Evolutionary conservation across 1,140 invertebrate species (phyloP).

Genomic region (Hypothenemus hampei): DNA sequence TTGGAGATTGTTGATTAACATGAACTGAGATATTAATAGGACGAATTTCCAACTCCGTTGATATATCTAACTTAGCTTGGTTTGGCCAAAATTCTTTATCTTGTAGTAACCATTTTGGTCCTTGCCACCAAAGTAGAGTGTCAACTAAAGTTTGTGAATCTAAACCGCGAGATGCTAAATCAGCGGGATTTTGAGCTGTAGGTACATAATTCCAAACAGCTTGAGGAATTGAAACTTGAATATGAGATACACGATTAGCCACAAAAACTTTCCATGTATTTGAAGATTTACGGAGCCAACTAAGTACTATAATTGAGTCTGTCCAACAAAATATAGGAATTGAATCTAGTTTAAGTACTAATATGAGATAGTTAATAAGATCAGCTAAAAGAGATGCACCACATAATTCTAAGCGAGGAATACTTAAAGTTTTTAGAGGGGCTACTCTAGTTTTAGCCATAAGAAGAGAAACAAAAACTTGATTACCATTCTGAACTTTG

Average conservation of each 20-base stretch:
- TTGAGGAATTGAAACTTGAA: slow-evolving; percentile 3
- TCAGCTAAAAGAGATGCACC: slow-evolving; percentile 20
- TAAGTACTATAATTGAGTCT: slow-evolving; percentile 8
- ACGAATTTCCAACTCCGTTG: neutral
- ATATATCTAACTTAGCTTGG: neutral
- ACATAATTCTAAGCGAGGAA: slow-evolving; percentile 31
- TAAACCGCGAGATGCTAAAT: slow-evolving; percentile 34
- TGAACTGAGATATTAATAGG: neutral
- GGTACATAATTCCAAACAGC: slow-evolving; percentile 31
- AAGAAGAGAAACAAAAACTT: slow-evolving; percentile 1
- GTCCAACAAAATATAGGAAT: neutral
- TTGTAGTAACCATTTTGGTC: slow-evolving; percentile 15
- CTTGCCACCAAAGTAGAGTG: slow-evolving; percentile 34
- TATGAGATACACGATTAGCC: slow-evolving; percentile 15
- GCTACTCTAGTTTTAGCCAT: slow-evolving; percentile 23
- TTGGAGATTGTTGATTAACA: no score
- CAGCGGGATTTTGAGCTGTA: slow-evolving; percentile 34
- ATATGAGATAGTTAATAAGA: slow-evolving; percentile 3
- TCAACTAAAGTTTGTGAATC: slow-evolving; percentile 25
- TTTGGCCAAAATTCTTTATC: neutral
- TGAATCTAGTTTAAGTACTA: neutral
- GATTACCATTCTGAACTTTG: slow-evolving; percentile 8
- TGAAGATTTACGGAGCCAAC: neutral
- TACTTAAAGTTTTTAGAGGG: slow-evolving; percentile 20
- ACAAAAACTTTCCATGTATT: slow-evolving; percentile 12